These are phyloP conservation scores for Porites cylindrica DNA, from an alignment of 92 coral and sea anemone species.

Conservation along the genomic window DNA sequence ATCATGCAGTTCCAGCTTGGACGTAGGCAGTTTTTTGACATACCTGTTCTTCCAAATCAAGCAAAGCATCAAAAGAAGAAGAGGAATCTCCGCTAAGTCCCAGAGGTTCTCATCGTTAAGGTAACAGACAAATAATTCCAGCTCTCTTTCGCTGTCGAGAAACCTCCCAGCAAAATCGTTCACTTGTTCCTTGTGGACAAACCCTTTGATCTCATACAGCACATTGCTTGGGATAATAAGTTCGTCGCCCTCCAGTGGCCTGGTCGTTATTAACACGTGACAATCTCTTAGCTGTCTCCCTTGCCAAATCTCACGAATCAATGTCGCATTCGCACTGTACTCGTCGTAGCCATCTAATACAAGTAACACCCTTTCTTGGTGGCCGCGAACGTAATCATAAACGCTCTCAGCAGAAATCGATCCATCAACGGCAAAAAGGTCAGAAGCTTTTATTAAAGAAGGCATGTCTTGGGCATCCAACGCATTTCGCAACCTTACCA, in stretches of 20 bases:
- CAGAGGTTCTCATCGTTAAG: background rate
- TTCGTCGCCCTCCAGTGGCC: slow-evolving; percentile 7
- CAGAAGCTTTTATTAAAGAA: background rate
- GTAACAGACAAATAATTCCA: background rate
- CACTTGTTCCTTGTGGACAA: background rate
- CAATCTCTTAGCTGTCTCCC: slow-evolving; percentile 16
- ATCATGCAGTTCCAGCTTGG: slow-evolving; percentile 6
- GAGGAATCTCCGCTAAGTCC: slow-evolving; percentile 20
- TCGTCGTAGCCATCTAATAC: slow-evolving; percentile 7
- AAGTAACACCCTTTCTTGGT: background rate
- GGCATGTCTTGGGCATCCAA: background rate
- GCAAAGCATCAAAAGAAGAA: slow-evolving; percentile 32
- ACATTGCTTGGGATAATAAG: slow-evolving; percentile 4
- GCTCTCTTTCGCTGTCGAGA: background rate
- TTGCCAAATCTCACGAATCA: slow-evolving; percentile 4
- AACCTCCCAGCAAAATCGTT: slow-evolving; percentile 15
- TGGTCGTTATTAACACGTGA: background rate
- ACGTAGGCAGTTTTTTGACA: slow-evolving; percentile 4
- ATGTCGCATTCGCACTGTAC: background rate
- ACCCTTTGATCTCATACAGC: slow-evolving; percentile 9
- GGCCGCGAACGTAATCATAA: background rate
- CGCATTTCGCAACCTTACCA: slow-evolving; percentile 3
- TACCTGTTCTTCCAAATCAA: slow-evolving; percentile 19
- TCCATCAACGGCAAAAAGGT: slow-evolving; percentile 4
- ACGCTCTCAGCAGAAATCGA: background rate